Percentiles rank a stretch among this genome's conserved stretches.
Evolutionary conservation across 2,113 vertebrate species (phyloP).

Genomic region (Labrus mixtus): DNA sequence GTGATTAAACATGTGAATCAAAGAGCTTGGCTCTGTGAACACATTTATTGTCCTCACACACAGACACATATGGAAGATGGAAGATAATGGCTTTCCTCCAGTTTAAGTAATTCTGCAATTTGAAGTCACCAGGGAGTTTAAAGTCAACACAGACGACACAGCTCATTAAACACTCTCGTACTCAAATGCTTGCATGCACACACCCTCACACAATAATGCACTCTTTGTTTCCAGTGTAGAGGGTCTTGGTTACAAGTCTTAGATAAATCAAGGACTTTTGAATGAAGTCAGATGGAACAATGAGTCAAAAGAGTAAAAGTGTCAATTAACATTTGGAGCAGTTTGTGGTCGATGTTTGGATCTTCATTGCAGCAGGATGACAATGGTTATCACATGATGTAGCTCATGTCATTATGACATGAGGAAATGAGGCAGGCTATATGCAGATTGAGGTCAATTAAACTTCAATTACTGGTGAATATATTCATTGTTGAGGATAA

Average conservation of each 20-base stretch:
- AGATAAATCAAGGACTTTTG: conserved; percentile 16
- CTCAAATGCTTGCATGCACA: conserved; percentile 13
- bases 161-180: conserved; percentile 4
- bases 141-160: conserved; percentile 16
- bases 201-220: conserved; percentile 2
- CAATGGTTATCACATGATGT: conserved; percentile 5
- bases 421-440: conserved; percentile 40
- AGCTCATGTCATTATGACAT: conserved; percentile 21
- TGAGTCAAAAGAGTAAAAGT: not conserved
- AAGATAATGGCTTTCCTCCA: not conserved
- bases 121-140: conserved; percentile 6
- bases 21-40: not conserved
- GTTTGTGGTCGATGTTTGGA: conserved; percentile 4
- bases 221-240: conserved; percentile 17
- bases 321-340: not conserved
- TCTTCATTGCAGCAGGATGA: conserved; percentile 7
- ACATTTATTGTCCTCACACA: not conserved
- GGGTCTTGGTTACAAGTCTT: conserved; percentile 20
- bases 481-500: not conserved
- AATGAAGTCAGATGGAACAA: conserved; percentile 48
- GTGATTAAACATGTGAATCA: not conserved
- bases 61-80: not conserved
- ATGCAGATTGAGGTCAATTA: not conserved
- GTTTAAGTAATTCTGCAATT: not conserved
- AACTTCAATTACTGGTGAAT: not conserved